These are phyloP conservation scores for Lepisosteus oculatus DNA, from an alignment of 2,113 vertebrate genomes.

Conservation along the genomic window DNA sequence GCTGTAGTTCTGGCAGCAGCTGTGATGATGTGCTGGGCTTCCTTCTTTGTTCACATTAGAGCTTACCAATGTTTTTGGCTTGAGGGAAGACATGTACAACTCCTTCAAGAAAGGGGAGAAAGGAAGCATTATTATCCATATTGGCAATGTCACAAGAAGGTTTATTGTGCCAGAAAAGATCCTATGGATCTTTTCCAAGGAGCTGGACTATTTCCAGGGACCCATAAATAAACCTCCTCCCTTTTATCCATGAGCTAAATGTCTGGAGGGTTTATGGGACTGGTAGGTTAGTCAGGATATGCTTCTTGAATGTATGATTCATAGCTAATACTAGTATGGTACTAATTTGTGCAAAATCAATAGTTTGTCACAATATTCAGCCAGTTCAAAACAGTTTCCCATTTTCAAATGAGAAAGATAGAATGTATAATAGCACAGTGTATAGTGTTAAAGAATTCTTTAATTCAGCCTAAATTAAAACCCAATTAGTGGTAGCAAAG, in stretches of 20 bases:
- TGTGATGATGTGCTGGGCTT: constrained; percentile 32
- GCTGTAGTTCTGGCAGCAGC: background rate
- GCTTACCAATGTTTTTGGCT: constrained; percentile 50
- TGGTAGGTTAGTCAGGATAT: too few species aligned
- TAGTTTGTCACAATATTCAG: too few species aligned
- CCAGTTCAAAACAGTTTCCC: too few species aligned
- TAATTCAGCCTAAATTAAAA: constrained; percentile 1
- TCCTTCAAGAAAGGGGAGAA: constrained; percentile 49
- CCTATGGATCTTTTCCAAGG: constrained; percentile 46
- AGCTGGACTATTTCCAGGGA: constrained; percentile 32
- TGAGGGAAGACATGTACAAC: constrained; percentile 57
- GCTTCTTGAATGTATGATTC: too few species aligned
- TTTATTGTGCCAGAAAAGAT: constrained; percentile 40
- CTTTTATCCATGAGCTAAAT: too few species aligned
- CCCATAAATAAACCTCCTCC: constrained; percentile 33
- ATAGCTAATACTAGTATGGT: too few species aligned
- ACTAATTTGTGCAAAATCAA: too few species aligned
- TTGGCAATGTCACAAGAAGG: constrained; percentile 29
- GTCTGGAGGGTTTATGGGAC: too few species aligned
- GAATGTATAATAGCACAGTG: background rate
- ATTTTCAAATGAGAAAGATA: background rate
- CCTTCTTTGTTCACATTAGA: constrained; percentile 44
- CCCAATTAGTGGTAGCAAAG: constrained; percentile 1
- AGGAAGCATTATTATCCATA: constrained; percentile 1
- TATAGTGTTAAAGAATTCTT: background rate